These are phyloP conservation scores for Daboia siamensis DNA, from an alignment of 2,113 vertebrate genomes.

Conservation along the genomic window DNA sequence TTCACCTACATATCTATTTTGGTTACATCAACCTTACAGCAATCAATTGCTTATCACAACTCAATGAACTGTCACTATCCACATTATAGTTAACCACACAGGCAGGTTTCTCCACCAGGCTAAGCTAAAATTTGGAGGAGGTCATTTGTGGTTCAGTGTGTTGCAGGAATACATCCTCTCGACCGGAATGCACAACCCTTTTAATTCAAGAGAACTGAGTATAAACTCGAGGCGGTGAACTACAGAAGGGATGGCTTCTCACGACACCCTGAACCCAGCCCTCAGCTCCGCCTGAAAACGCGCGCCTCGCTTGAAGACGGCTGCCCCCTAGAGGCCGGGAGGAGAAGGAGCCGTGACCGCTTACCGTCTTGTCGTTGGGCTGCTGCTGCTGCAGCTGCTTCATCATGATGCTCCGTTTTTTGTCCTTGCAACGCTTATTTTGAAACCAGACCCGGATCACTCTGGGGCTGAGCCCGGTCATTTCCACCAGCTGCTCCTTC, in stretches of 20 bases:
- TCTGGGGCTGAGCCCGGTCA: conserved; percentile 95
- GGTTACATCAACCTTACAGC: not conserved
- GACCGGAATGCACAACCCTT: not conserved
- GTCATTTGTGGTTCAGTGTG: not conserved
- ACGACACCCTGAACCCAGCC: not conserved
- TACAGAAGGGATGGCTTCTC: not conserved
- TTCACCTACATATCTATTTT: not conserved
- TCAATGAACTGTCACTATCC: not conserved
- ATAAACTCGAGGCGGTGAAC: not conserved
- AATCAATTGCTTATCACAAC: not conserved
- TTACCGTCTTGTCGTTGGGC: conserved; percentile 96
- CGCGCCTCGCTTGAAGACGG: fast-evolving
- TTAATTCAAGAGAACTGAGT: not conserved
- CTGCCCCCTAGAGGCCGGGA: not conserved
- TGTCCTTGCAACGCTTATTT: conserved; percentile 98
- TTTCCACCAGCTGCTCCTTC: conserved; percentile 99
- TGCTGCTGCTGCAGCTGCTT: conserved; percentile 97
- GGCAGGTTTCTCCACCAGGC: not conserved
- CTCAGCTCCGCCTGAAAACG: not conserved
- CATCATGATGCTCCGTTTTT: conserved; percentile 94
- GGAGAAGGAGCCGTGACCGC: conserved; percentile 39
- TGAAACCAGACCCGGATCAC: conserved; percentile 99
- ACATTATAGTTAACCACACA: not conserved
- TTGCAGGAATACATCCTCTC: not conserved
- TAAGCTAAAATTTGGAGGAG: not conserved